Conservation (phyloP, 1,140 invertebrate species). For the Drosophila parabipectinata region DNA sequence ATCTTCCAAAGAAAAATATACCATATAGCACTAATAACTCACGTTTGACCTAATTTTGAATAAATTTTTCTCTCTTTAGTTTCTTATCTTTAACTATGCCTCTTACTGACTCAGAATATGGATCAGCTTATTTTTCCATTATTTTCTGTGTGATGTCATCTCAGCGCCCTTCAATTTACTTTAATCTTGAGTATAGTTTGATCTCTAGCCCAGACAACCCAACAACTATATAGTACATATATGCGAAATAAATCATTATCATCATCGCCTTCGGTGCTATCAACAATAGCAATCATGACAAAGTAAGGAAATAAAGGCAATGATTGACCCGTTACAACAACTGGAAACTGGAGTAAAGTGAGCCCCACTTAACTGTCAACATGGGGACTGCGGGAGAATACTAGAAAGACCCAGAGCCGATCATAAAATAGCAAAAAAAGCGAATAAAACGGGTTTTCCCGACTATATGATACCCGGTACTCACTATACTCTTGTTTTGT, state of each 20-base stretch:
- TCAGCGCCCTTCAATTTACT: constrained; percentile 39
- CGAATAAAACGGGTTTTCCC: background rate
- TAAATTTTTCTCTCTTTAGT: too few relatives aligned
- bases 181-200: constrained; percentile 37
- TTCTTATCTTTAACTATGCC: constrained; percentile 15
- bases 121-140: constrained; percentile 12
- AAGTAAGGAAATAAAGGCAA: constrained; percentile 37
- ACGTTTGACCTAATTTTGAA: constrained; percentile 22
- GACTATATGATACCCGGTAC: background rate
- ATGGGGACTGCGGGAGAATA: constrained; percentile 34
- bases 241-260: constrained; percentile 31
- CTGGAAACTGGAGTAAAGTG: constrained; percentile 40
- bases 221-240: constrained; percentile 18
- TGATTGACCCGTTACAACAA: constrained; percentile 50
- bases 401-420: constrained; percentile 47
- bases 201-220: constrained; percentile 34
- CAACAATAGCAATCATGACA: constrained; percentile 57
- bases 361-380: constrained; percentile 56
- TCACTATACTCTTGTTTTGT: too few relatives aligned
- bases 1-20: background rate
- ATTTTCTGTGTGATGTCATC: constrained; percentile 33
- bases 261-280: constrained; percentile 28
- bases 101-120: constrained; percentile 5
- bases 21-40: background rate
- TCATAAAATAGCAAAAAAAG: constrained; percentile 7